These are phyloP conservation scores for Glossophaga mutica DNA, from an alignment of 2,797 vertebrate genomes.

Conservation along the genomic window DNA sequence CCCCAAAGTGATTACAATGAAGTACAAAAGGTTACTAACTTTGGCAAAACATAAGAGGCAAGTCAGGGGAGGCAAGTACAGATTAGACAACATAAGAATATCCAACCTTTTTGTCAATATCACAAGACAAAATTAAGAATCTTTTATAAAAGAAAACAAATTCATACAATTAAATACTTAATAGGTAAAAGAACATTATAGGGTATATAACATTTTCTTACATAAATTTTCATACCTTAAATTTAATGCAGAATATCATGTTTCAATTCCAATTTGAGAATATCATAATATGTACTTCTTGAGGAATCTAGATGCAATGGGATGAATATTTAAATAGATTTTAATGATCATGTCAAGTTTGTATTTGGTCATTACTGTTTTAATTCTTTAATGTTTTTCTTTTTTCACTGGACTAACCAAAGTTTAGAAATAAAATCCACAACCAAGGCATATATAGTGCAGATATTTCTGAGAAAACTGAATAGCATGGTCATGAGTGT, in stretches of 20 bases:
- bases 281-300: neutral
- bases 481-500: constrained; percentile 61
- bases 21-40: neutral
- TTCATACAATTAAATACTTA: constrained; percentile 32
- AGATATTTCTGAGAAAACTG: constrained; percentile 63
- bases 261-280: constrained; percentile 66
- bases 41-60: constrained; percentile 51
- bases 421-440: constrained; percentile 51
- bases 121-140: constrained; percentile 68
- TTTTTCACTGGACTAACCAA: neutral
- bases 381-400: constrained; percentile 46
- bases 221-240: constrained; percentile 73
- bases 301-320: constrained; percentile 62
- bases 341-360: constrained; percentile 60
- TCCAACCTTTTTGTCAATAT: constrained; percentile 45
- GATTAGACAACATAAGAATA: constrained; percentile 51
- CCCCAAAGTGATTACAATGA: constrained; percentile 25
- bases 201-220: constrained; percentile 57
- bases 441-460: constrained; percentile 53
- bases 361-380: constrained; percentile 57
- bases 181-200: constrained; percentile 48
- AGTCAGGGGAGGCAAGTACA: constrained; percentile 76
- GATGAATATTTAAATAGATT: constrained; percentile 70
- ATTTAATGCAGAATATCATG: constrained; percentile 68
- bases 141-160: constrained; percentile 55